Conservation (phyloP, 2,113 vertebrate genomes). For the Platysternon megacephalum region DNA sequence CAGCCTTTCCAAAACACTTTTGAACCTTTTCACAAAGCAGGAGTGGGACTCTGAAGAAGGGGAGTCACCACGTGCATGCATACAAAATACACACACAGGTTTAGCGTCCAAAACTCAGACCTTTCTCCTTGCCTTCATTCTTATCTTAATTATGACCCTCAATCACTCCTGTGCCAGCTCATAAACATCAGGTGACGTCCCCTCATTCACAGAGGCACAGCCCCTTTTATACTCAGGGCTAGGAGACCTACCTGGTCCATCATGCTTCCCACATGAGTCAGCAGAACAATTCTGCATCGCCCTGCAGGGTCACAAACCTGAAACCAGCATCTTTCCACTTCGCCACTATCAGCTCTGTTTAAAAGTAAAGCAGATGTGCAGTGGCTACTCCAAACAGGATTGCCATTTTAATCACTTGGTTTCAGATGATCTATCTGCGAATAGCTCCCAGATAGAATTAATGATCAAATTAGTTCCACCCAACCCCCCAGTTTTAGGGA, state of each 20-base stretch:
- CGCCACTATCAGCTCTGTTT: background rate
- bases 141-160: background rate
- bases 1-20: background rate
- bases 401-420: background rate
- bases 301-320: background rate
- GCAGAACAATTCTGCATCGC: constrained; percentile 1
- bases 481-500: constrained; percentile 8
- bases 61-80: background rate
- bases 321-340: background rate
- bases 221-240: accelerated
- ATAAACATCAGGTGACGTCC: background rate
- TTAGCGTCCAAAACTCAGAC: accelerated
- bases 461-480: constrained; percentile 9
- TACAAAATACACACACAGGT: background rate
- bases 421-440: constrained; percentile 22
- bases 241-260: background rate
- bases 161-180: background rate
- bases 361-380: background rate
- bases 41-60: background rate
- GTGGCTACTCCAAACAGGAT: background rate
- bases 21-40: background rate
- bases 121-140: accelerated
- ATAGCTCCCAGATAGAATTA: background rate
- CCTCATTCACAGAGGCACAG: background rate
- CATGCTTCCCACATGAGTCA: background rate